Evolutionary conservation across 1,140 invertebrate species (phyloP).

Genomic region (Stegodyphus mimosarum): DNA sequence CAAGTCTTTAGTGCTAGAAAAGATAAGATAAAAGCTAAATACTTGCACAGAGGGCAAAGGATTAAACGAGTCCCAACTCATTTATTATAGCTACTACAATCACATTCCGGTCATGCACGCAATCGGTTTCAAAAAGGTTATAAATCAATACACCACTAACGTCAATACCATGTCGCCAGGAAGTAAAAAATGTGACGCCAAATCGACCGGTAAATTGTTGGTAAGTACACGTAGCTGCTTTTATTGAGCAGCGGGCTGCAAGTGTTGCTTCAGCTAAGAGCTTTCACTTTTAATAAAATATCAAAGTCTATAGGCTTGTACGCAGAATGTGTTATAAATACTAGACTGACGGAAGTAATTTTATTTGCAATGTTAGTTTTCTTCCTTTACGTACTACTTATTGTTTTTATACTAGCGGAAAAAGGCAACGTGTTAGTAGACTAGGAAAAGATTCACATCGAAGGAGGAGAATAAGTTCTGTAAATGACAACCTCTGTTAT

Average conservation of each 20-base stretch:
- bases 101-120: background rate
- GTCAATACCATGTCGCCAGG: background rate
- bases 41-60: background rate
- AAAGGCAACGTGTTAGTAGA: no score
- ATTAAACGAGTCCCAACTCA: background rate
- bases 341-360: background rate
- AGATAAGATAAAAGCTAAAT: conserved; percentile 1
- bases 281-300: background rate
- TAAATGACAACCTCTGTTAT: no score
- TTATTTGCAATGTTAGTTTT: no score
- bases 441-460: no score
- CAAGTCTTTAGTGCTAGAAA: background rate
- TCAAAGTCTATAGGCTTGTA: background rate
- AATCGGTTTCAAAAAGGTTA: background rate
- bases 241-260: conserved; percentile 10
- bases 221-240: conserved; percentile 9
- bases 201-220: conserved; percentile 14
- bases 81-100: background rate
- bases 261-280: background rate
- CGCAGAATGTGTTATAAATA: background rate
- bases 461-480: no score
- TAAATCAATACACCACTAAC: conserved; percentile 8
- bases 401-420: no score
- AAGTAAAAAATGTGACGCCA: conserved; percentile 22
- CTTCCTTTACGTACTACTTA: no score